Percentiles rank a stretch among this genome's conserved stretches.
These are phyloP conservation scores for Conus ventricosus DNA, from an alignment of 1,140 invertebrate genomes.

Conservation along the genomic window DNA sequence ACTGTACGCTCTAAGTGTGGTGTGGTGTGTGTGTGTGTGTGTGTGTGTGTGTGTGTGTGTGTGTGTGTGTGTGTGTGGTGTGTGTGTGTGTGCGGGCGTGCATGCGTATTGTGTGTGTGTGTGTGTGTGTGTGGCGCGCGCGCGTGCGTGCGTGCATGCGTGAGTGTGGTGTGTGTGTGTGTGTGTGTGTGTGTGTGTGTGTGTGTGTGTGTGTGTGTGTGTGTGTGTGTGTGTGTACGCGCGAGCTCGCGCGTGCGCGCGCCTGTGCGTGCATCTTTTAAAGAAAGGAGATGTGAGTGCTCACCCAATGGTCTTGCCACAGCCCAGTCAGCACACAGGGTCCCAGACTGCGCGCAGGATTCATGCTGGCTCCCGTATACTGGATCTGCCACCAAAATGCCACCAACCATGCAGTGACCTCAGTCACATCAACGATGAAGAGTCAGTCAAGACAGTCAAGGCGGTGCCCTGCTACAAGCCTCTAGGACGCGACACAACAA, in stretches of 20 bases:
- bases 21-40: background rate
- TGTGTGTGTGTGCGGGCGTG: too few relatives aligned
- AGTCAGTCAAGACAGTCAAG: too few relatives aligned
- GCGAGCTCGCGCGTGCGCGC: background rate
- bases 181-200: background rate
- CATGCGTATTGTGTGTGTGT: background rate
- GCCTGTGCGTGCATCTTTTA: background rate
- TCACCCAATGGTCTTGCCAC: too few relatives aligned
- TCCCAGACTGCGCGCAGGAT: background rate
- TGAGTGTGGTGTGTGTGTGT: background rate
- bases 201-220: background rate
- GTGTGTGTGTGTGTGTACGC: background rate
- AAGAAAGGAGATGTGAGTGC: background rate
- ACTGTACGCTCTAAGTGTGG: too few relatives aligned
- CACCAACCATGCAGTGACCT: too few relatives aligned
- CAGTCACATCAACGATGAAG: too few relatives aligned
- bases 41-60: background rate
- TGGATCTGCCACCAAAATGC: background rate
- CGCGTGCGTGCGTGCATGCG: background rate
- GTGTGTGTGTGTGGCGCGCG: background rate
- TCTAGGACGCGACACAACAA: too few relatives aligned
- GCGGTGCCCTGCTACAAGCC: too few relatives aligned
- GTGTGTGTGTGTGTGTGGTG: background rate
- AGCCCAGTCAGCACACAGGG: too few relatives aligned
- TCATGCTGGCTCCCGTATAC: background rate